A percentile compares a stretch with the other conserved stretches of the same genome.
Evolutionary conservation across 2,113 vertebrate species (phyloP).

Genomic region (Pterocles burchelli): DNA sequence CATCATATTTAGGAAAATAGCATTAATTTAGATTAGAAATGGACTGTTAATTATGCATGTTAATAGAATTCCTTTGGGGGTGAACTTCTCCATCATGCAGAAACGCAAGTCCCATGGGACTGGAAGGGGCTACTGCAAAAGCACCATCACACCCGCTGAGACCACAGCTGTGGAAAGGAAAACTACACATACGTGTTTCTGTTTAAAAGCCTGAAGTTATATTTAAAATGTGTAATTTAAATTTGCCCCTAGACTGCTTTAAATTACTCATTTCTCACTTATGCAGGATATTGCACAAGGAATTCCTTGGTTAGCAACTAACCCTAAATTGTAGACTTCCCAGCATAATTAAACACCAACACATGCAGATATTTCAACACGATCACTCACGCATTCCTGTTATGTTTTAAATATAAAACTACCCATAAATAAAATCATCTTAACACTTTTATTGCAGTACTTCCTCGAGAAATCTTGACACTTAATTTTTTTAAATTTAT

Average conservation of each 20-base stretch:
- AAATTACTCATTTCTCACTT: constrained; percentile 79
- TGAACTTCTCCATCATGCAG: neutral
- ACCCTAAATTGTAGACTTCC: constrained; percentile 66
- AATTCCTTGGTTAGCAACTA: constrained; percentile 72
- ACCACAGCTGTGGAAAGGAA: constrained; percentile 61
- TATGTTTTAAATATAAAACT: constrained; percentile 62
- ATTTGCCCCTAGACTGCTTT: constrained; percentile 75
- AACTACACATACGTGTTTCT: constrained; percentile 51
- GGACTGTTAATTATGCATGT: neutral
- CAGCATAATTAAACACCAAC: constrained; percentile 70
- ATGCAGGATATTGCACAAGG: constrained; percentile 77
- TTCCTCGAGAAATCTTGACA: neutral
- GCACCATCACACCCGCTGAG: constrained; percentile 40
- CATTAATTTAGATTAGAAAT: neutral
- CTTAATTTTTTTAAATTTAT: neutral
- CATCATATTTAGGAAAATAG: constrained; percentile 15
- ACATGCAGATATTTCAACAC: constrained; percentile 65
- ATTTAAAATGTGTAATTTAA: constrained; percentile 77
- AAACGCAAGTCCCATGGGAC: neutral
- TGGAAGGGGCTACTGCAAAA: constrained; percentile 44
- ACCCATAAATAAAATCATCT: constrained; percentile 70
- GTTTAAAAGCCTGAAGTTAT: constrained; percentile 65
- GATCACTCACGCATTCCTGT: constrained; percentile 67
- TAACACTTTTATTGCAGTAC: constrained; percentile 58
- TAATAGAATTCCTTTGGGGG: constrained; percentile 6